Base-by-base conservation (phyloP, 2,888 invertebrate species). In the Scaptomyza caliginosa region DNA sequence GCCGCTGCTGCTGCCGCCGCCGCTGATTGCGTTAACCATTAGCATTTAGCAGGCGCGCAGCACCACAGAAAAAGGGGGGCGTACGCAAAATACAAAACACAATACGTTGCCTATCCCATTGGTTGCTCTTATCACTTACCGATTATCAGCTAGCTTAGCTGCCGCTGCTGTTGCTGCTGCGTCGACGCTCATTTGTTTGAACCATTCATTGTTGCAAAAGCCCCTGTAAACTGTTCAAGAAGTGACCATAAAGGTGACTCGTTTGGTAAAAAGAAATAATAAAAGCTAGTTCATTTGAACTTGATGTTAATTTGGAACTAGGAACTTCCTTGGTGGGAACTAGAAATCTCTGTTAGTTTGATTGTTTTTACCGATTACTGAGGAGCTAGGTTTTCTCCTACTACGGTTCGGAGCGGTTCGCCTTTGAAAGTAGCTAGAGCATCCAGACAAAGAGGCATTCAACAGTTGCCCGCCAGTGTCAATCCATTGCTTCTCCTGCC, bases 21-120 rank as follows among this genome's bases (percentile, higher is more conserved):
- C 13, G 16, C 43, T 77, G 77, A 77, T 73, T 73, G 67, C 52
- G 73, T 72, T 77, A 73, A 56, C 67, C 54, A 55, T 72, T 72
- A 66, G 42, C 60, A 36, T 19, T 67, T 51, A 74, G 4, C 74
- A 78, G 74, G 74, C 74, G 74, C 39, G 7, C 74, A 74, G 69
- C 56, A 64, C 23, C 40, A 46, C 34, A 13, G 2, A 36, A 8
- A 7, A 8, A 13, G 11, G 30, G 11, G 24, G 13, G 32, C 67
- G 57, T 52, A 28, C 10, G 28, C 55, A 49, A 24, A 46, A 21
- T 16, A 28, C 26, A 43, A 43, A 10, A 28, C 10, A 26, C 55
- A 28, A 24, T 19, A 10, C 28, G 30, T 40, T 36, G 43, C 23
- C 36, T 11, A 56, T 24, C 59, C 36, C 46, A 43, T 60, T 65